Conservation (phyloP, 2,797 vertebrate genomes). For the Selene dorsalis region DNA sequence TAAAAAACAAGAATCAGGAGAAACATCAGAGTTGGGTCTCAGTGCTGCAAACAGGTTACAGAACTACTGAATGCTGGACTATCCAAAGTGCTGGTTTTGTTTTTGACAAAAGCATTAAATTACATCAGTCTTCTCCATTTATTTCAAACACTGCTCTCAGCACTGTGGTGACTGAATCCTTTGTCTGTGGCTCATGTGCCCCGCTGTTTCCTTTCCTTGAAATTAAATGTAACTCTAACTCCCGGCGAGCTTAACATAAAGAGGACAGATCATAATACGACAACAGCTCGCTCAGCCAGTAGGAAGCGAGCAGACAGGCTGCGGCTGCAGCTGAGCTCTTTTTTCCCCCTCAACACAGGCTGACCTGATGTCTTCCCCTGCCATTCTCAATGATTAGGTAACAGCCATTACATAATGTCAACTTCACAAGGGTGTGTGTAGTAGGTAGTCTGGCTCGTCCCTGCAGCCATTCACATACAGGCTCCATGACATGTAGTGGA, state of each 20-base stretch:
- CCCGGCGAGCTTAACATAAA: slow-evolving; percentile 34
- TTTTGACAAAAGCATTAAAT: background rate
- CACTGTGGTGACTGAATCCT: background rate
- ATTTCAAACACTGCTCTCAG: background rate
- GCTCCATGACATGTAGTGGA: background rate
- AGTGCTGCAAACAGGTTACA: background rate
- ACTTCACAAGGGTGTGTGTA: slow-evolving; percentile 68
- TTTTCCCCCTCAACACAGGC: slow-evolving; percentile 49
- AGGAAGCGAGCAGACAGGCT: slow-evolving; percentile 45
- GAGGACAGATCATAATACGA: slow-evolving; percentile 39
- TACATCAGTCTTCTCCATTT: too few relatives aligned
- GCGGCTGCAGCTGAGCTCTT: slow-evolving; percentile 33
- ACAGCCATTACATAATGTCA: slow-evolving; percentile 81
- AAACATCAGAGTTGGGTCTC: background rate
- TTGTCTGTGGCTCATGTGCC: background rate
- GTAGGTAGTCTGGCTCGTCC: slow-evolving; percentile 48
- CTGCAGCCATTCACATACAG: slow-evolving; percentile 40
- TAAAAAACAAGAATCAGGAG: background rate
- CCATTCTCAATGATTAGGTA: slow-evolving; percentile 78
- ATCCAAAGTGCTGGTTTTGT: background rate
- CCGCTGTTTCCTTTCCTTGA: background rate
- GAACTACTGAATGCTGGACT: too few relatives aligned
- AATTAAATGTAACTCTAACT: slow-evolving; percentile 5
- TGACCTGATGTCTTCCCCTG: slow-evolving; percentile 77
- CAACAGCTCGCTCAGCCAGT: slow-evolving; percentile 42